These are phyloP conservation scores for Pelodytes ibericus DNA, from an alignment of 2,797 vertebrate genomes.

Conservation along the genomic window DNA sequence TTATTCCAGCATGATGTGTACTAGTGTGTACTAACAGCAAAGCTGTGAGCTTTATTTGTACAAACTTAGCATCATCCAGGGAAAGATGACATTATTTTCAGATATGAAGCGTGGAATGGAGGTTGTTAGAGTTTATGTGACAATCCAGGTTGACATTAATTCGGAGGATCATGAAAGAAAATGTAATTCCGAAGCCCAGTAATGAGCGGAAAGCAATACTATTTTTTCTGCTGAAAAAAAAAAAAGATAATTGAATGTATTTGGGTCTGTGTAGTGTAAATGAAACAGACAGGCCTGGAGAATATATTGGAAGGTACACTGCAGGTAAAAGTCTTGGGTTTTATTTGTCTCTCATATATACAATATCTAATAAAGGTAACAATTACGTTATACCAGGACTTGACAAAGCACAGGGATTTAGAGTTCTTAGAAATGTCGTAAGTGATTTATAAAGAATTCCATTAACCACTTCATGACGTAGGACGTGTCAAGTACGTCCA, in stretches of 20 bases:
- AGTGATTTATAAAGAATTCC: too few relatives aligned
- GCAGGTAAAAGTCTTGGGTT: neutral
- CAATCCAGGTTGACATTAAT: neutral
- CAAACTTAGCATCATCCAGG: constrained; percentile 52
- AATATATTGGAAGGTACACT: neutral
- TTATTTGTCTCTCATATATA: neutral
- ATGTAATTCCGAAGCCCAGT: constrained; percentile 1
- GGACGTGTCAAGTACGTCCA: too few relatives aligned
- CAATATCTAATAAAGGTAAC: neutral
- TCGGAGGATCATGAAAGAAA: neutral
- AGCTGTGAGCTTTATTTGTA: constrained; percentile 51
- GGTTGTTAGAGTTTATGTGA: constrained; percentile 50
- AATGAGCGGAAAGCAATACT: neutral
- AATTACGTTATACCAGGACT: too few relatives aligned
- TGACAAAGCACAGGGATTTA: too few relatives aligned
- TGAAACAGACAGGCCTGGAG: neutral
- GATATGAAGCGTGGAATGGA: constrained; percentile 55
- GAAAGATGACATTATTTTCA: constrained; percentile 57
- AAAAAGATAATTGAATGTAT: constrained; percentile 1
- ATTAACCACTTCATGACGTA: too few relatives aligned
- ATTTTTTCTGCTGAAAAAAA: neutral
- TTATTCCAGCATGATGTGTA: constrained; percentile 56
- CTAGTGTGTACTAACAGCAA: constrained; percentile 43
- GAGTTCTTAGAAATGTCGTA: too few relatives aligned
- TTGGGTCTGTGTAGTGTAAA: neutral